These are phyloP conservation scores for Alfaro cultratus DNA, from an alignment of 2,797 vertebrate genomes.

Conservation along the genomic window DNA sequence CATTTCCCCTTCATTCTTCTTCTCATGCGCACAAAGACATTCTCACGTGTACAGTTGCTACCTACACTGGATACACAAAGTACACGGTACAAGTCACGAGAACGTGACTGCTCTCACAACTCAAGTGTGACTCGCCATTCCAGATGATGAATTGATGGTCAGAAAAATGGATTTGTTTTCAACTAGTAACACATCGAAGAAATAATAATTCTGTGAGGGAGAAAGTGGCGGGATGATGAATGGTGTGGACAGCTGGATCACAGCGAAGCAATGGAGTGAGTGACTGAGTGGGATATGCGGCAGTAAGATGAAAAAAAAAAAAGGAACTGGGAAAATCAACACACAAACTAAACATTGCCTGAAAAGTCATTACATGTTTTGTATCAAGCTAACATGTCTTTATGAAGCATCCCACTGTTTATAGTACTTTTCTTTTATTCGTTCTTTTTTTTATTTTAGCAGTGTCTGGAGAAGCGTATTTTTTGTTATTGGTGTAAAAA, in stretches of 20 bases:
- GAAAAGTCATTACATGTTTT: conserved; percentile 29
- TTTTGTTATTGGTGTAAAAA: not conserved
- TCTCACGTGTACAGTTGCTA: conserved; percentile 8
- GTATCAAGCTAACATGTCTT: conserved; percentile 10
- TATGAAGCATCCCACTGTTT: not conserved
- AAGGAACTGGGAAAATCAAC: conserved; percentile 66
- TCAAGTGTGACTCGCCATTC: conserved; percentile 81
- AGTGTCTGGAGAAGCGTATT: not conserved
- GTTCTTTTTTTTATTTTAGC: no score
- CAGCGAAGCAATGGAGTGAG: conserved; percentile 77
- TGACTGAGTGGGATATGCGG: conserved; percentile 57
- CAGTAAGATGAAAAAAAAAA: conserved; percentile 23
- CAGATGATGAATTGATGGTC: conserved; percentile 85
- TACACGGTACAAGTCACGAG: conserved; percentile 53
- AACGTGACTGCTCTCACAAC: conserved; percentile 77
- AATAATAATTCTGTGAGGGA: conserved; percentile 84
- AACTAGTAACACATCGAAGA: conserved; percentile 86
- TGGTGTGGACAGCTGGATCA: conserved; percentile 81
- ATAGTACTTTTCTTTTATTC: not conserved
- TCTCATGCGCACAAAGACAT: conserved; percentile 27
- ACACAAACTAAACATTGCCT: conserved; percentile 67
- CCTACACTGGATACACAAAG: conserved; percentile 19
- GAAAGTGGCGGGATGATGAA: conserved; percentile 82
- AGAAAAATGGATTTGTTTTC: conserved; percentile 87
- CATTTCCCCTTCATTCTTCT: conserved; percentile 24